These are phyloP conservation scores for Oegoconia quadripuncta DNA, from an alignment of 2,888 invertebrate genomes.

Conservation along the genomic window DNA sequence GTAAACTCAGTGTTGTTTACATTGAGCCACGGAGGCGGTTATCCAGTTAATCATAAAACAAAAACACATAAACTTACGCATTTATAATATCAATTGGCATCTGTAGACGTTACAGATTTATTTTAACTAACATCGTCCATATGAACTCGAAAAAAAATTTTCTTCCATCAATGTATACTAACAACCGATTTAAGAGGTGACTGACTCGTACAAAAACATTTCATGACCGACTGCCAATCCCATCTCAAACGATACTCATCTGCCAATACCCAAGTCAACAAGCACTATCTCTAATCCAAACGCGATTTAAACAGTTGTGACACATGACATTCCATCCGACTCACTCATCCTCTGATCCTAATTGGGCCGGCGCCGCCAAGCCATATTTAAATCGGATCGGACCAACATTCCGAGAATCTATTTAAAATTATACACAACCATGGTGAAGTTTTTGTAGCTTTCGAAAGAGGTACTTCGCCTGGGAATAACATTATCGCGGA, in stretches of 20 bases:
- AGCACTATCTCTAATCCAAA: constrained; percentile 7
- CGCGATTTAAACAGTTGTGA: constrained; percentile 6
- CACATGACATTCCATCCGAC: constrained; percentile 8
- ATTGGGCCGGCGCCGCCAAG: constrained; percentile 44
- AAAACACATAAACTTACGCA: too few relatives aligned
- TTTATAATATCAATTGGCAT: too few relatives aligned
- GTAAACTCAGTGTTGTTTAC: too few relatives aligned
- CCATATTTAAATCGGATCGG: constrained; percentile 35
- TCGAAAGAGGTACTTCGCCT: too few relatives aligned
- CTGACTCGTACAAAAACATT: not conserved
- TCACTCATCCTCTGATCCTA: constrained; percentile 30
- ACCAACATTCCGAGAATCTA: constrained; percentile 32
- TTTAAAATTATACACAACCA: too few relatives aligned
- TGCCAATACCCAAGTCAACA: constrained; percentile 3
- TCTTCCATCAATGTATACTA: not conserved
- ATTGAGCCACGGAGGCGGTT: too few relatives aligned
- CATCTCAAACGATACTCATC: not conserved
- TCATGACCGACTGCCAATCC: not conserved
- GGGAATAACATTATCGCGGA: too few relatives aligned
- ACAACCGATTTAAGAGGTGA: not conserved
- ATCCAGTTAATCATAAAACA: too few relatives aligned
- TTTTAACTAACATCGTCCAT: too few relatives aligned
- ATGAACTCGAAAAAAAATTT: too few relatives aligned
- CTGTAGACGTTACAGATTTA: too few relatives aligned
- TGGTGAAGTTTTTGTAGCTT: too few relatives aligned